Evolutionary conservation across 53 echinoderm and acorn worm genomes (phyloP).

Genomic region (Temnopleurus reevesii): DNA sequence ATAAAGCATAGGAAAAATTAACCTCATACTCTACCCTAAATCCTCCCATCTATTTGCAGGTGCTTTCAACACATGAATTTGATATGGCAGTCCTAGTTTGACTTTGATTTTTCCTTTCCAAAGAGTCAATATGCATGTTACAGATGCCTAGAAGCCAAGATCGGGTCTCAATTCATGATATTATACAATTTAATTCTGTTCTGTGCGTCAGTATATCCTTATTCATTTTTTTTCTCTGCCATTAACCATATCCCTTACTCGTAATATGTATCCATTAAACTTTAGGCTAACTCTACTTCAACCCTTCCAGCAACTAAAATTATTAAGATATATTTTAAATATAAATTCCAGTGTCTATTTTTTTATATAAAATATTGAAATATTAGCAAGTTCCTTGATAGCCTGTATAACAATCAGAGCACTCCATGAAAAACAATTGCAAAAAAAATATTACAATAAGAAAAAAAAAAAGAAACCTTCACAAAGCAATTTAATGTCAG

Average conservation of each 20-base stretch:
- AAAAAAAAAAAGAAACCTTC: too few relatives aligned
- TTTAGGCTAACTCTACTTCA: too few relatives aligned
- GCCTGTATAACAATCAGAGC: too few relatives aligned
- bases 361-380: too few relatives aligned
- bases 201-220: background rate
- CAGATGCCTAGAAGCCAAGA: background rate
- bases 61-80: background rate
- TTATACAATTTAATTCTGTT: background rate
- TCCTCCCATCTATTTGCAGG: conserved; percentile 30
- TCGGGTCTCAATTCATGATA: background rate
- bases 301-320: too few relatives aligned
- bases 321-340: too few relatives aligned
- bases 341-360: too few relatives aligned
- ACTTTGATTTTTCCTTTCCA: background rate
- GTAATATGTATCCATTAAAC: too few relatives aligned
- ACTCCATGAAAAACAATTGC: too few relatives aligned
- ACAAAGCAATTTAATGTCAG: too few relatives aligned
- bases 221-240: background rate
- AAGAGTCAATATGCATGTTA: conserved; percentile 1
- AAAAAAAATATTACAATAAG: too few relatives aligned
- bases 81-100: background rate
- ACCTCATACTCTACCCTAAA: background rate
- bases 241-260: background rate
- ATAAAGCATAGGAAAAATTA: background rate
- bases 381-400: too few relatives aligned